phyloP scores from a whole-genome alignment of 1,140 invertebrate species.

The Pseudomyrmex gracilis region DNA sequence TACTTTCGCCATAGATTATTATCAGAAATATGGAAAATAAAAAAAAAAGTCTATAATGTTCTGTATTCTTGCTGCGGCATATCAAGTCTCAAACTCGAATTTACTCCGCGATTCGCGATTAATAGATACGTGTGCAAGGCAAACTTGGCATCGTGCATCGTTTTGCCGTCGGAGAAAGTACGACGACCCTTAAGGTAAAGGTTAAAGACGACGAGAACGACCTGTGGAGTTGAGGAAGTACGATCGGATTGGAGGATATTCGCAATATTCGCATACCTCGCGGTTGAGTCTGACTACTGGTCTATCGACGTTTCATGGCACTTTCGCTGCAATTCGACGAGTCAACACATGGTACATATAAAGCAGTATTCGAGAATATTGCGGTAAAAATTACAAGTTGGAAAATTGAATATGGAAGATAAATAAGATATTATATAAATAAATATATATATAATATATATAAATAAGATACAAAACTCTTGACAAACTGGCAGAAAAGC shows the following conservation, averaged over 20 bases:
- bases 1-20: too few species aligned
- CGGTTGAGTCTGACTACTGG: conserved; percentile 13
- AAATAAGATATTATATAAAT: too few species aligned
- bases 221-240: conserved; percentile 18
- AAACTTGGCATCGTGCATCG: conserved; percentile 67
- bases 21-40: too few species aligned
- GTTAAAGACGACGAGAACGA: conserved; percentile 79
- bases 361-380: conserved; percentile 2
- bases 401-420: too few species aligned
- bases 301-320: conserved; percentile 44
- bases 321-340: conserved; percentile 48
- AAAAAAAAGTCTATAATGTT: too few species aligned
- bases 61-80: too few species aligned
- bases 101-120: conserved; percentile 14
- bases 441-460: too few species aligned
- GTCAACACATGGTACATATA: background rate
- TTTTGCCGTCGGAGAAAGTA: conserved; percentile 83
- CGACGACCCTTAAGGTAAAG: conserved; percentile 83
- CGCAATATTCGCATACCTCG: conserved; percentile 47
- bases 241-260: conserved; percentile 15
- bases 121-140: conserved; percentile 49
- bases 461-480: too few species aligned
- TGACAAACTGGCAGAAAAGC: too few species aligned
- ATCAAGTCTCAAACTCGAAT: too few species aligned
- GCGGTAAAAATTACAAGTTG: background rate